Percentiles rank a stretch among this genome's conserved stretches.
These are phyloP conservation scores for Peromyscus leucopus DNA, from an alignment of 2,113 vertebrate genomes.

Conservation along the genomic window DNA sequence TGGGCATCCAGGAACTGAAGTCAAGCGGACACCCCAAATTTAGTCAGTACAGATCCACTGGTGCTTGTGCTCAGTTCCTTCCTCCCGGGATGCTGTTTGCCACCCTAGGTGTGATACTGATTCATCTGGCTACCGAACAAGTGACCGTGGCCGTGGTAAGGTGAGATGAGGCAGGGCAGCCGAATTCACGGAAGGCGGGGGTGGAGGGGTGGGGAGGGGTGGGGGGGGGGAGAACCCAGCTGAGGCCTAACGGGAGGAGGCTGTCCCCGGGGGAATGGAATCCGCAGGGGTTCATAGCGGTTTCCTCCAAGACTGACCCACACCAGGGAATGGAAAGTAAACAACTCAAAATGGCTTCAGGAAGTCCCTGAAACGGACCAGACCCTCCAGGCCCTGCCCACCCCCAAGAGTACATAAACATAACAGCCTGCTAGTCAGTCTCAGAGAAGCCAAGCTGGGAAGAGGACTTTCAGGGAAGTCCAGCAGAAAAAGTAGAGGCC, in stretches of 20 bases:
- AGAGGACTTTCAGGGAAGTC: not conserved
- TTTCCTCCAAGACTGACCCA: not conserved
- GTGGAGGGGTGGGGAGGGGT: not conserved
- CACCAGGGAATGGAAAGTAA: not conserved
- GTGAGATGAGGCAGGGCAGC: not conserved
- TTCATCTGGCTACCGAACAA: constrained; percentile 6
- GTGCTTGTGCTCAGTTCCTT: not conserved
- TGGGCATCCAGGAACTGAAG: constrained; percentile 12
- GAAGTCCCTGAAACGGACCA: not conserved
- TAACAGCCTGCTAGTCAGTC: not conserved
- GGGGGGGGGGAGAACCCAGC: not conserved
- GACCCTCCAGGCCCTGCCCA: not conserved
- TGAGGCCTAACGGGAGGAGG: not conserved
- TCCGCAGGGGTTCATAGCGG: not conserved
- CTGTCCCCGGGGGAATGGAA: not conserved
- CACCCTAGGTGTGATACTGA: not conserved
- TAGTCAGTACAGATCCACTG: not conserved
- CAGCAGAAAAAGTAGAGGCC: not conserved
- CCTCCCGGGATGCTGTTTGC: accelerated
- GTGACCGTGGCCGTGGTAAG: not conserved
- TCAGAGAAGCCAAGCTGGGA: not conserved
- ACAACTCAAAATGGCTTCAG: not conserved
- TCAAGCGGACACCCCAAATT: not conserved
- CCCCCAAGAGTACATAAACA: too few species aligned
- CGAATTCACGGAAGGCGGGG: not conserved